Evolutionary conservation across 1,140 invertebrate genomes (phyloP).

Genomic region (Paraescarpia echinospica): DNA sequence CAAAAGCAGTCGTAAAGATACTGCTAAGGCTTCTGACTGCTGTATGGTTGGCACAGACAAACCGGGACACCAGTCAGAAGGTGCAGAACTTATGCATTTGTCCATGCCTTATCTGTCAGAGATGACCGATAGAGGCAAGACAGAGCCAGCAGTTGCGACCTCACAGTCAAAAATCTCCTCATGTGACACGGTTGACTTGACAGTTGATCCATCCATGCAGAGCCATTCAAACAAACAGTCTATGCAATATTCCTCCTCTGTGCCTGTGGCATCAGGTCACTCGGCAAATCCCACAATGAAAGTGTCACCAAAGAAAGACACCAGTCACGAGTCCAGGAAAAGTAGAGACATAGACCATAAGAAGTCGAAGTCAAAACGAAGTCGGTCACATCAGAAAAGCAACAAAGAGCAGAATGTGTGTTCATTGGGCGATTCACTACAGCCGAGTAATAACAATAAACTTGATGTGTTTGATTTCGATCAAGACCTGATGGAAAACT

Average conservation of each 20-base stretch:
- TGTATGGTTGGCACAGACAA: background rate
- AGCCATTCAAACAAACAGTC: background rate
- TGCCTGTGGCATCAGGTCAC: background rate
- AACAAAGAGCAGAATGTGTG: background rate
- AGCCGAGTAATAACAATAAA: background rate
- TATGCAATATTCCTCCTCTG: background rate
- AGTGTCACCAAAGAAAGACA: background rate
- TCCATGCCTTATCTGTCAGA: background rate
- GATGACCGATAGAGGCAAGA: background rate
- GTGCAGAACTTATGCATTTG: background rate
- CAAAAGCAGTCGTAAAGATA: background rate
- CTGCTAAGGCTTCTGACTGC: background rate
- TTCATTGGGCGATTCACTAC: background rate
- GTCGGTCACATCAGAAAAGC: background rate
- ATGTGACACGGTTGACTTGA: background rate
- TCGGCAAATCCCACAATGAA: background rate
- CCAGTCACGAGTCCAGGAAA: background rate
- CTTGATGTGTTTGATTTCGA: background rate
- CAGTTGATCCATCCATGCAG: background rate
- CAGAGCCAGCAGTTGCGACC: background rate
- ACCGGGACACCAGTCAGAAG: background rate
- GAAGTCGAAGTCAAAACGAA: background rate
- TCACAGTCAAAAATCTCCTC: background rate
- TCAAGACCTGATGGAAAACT: background rate
- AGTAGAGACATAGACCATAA: background rate